Base-by-base conservation (phyloP, 2,888 invertebrate genomes). In the Aphodius sticticus region DNA sequence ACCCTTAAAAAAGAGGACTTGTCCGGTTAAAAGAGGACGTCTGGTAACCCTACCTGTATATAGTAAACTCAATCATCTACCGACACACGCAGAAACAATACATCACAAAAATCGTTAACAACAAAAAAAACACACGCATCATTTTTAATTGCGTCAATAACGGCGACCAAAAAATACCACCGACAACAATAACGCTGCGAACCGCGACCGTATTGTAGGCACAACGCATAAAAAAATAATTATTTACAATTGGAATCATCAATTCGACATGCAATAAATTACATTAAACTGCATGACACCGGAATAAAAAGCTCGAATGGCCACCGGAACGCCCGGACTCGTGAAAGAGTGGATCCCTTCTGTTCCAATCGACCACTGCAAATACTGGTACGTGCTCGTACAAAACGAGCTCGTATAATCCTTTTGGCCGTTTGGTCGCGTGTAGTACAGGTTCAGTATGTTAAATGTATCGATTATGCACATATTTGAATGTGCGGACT, bases 391-490 rank as follows among this genome's bases (percentile, higher is more conserved):
- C 12, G 12, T 53, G 9, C 12, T 7, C 53, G 53, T 5, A 53
- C 12, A 53, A 53, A 7, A 77, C 74, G 81, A 80, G 81, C 83
- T 26, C 26, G 26, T 26, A 81, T 83, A 83, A 84, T 83, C 82
- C 82, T 78, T 80, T 83, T 81, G 83, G 77, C 81, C 77, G 79
- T 9, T 7, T 79, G 78, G 71, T 76, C 76, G 78, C 78, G 79
- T 74, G 78, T 81, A 82, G 81, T 81, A 81, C 79, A 53, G 53
- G 53, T 53, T 12, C 53, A 82, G 80, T 79, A 82, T 82, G 80
- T 82, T 82, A 82, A 80, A 80, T 76, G 76, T 82, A 83, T 82
- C 80, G 82, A 82, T 82, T 82, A 83, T 82, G 82, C 76, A 82
- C 80, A 79, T 79, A 80, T 82, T 82, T 78, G 77, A 80, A 78